These are phyloP conservation scores for Apodemus speciosus DNA, from an alignment of 2,113 vertebrate genomes.

Conservation along the genomic window DNA sequence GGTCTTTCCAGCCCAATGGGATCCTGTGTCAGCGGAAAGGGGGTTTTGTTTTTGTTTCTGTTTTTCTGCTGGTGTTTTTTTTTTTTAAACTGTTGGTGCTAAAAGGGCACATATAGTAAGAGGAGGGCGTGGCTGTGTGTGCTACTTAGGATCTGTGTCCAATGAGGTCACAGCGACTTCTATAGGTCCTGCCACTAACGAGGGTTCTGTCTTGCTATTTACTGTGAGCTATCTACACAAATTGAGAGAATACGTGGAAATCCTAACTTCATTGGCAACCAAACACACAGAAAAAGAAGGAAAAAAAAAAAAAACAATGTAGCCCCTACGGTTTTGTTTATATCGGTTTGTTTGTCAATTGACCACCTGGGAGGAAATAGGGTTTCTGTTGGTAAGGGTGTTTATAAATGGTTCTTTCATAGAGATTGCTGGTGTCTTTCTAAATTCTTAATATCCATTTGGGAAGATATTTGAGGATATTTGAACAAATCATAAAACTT, in stretches of 20 bases:
- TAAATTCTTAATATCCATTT: conserved; percentile 19
- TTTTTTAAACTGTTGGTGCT: not conserved
- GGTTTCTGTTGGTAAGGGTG: not conserved
- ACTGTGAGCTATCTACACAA: not conserved
- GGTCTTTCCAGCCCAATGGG: not conserved
- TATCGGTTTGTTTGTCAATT: not conserved
- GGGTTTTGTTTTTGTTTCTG: not conserved
- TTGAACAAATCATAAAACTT: not conserved
- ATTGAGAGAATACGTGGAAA: not conserved
- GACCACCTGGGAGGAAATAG: accelerated
- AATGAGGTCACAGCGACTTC: not conserved
- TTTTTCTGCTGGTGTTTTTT: not conserved
- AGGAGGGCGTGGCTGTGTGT: not conserved
- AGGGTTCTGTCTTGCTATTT: not conserved
- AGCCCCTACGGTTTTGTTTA: not conserved
- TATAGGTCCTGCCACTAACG: not conserved
- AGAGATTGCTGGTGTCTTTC: not conserved
- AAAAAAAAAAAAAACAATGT: not conserved
- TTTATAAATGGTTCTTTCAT: not conserved
- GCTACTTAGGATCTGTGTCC: not conserved
- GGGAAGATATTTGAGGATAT: conserved; percentile 34
- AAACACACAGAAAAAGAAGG: not conserved
- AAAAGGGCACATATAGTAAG: not conserved
- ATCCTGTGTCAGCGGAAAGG: not conserved
- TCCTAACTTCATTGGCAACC: not conserved